Evolutionary conservation across 2,113 vertebrate species (phyloP).

Genomic region (Hipposideros armiger): DNA sequence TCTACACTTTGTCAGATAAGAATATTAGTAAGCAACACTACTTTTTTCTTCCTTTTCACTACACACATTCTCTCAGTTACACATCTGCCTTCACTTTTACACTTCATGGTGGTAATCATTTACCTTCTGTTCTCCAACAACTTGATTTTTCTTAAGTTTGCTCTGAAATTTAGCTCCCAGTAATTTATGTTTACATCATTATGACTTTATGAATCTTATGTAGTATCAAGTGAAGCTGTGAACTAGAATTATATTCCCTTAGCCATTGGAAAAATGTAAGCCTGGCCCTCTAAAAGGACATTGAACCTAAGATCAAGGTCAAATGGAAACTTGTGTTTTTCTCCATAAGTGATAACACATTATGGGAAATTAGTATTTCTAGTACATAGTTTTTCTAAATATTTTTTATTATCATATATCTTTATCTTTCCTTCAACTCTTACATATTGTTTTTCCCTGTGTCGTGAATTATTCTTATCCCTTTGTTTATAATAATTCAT

Average conservation of each 20-base stretch:
- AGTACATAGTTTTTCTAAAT: not conserved
- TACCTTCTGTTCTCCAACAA: not conserved
- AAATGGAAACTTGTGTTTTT: not conserved
- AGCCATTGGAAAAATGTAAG: not conserved
- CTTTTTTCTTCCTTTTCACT: not conserved
- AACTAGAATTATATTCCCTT: not conserved
- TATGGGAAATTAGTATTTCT: not conserved
- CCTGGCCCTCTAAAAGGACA: not conserved
- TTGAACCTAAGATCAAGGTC: not conserved
- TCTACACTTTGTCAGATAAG: not conserved
- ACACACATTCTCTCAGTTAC: not conserved
- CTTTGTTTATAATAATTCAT: not conserved
- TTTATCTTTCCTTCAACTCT: not conserved
- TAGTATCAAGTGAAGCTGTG: not conserved
- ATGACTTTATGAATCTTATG: not conserved
- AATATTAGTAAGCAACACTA: not conserved
- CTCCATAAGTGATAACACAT: not conserved
- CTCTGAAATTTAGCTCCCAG: not conserved
- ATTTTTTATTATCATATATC: not conserved
- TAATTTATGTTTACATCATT: not conserved
- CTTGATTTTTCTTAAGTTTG: not conserved
- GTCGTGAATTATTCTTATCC: not conserved
- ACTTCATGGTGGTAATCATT: not conserved
- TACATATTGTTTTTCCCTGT: not conserved
- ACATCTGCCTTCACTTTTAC: not conserved